A percentile compares a stretch with the other conserved stretches of the same genome.
These are phyloP conservation scores for Lucilia sericata DNA, from an alignment of 1,140 invertebrate species.

Conservation along the genomic window DNA sequence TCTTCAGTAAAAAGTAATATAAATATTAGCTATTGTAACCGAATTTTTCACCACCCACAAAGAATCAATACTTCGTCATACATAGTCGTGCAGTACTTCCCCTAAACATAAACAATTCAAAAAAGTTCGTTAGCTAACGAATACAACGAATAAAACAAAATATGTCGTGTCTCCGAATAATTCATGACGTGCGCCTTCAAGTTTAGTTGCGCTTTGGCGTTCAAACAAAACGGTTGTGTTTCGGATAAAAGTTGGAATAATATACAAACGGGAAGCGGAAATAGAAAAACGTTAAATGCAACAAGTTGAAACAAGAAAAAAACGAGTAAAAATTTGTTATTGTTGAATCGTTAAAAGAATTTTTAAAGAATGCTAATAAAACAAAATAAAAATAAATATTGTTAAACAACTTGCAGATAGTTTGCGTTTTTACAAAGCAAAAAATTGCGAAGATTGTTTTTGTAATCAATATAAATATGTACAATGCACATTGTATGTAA, in stretches of 20 bases:
- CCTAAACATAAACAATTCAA: not conserved
- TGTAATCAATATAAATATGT: not conserved
- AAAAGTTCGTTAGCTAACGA: not conserved
- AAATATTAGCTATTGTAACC: no score
- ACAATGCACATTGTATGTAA: no score
- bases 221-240: constrained; percentile 30
- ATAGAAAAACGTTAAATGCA: not conserved
- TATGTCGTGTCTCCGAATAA: not conserved
- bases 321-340: not conserved
- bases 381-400: not conserved
- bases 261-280: constrained; percentile 11
- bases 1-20: no score
- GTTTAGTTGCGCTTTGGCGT: constrained; percentile 24
- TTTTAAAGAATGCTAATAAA: not conserved
- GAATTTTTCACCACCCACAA: no score
- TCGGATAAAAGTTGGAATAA: not conserved
- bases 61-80: no score
- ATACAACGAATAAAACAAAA: not conserved
- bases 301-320: not conserved
- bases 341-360: not conserved
- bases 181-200: not conserved
- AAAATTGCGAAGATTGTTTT: not conserved
- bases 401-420: not conserved
- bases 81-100: no score
- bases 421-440: not conserved